These are phyloP conservation scores for Saxidomus purpurata DNA, from an alignment of 1,140 invertebrate species.

Conservation along the genomic window DNA sequence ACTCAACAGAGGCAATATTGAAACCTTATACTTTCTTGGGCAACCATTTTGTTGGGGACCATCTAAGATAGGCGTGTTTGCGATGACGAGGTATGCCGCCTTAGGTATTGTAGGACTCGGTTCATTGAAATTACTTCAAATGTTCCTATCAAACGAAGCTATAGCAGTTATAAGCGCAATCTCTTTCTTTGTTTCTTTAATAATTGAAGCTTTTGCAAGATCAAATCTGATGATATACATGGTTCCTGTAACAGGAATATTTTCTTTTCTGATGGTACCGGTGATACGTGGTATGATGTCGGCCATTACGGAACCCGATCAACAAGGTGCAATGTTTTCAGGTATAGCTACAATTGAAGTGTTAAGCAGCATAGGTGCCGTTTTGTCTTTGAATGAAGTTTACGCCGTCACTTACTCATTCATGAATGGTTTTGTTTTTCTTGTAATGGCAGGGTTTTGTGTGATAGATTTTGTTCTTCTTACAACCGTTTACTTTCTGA, in stretches of 20 bases:
- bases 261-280: conserved; percentile 35
- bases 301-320: conserved; percentile 29
- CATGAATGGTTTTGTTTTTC: conserved; percentile 45
- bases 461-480: neutral
- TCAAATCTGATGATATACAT: conserved; percentile 36
- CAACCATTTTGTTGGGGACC: conserved; percentile 53
- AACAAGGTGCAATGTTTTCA: conserved; percentile 58
- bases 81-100: neutral
- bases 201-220: conserved; percentile 46
- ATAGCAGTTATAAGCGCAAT: conserved; percentile 18
- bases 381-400: conserved; percentile 15
- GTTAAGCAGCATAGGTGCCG: neutral
- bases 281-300: conserved; percentile 37
- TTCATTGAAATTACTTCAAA: conserved; percentile 23
- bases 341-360: conserved; percentile 22
- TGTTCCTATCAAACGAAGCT: conserved; percentile 3
- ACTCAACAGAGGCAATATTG: conserved; percentile 18
- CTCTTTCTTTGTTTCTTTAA: neutral
- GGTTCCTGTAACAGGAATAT: conserved; percentile 3
- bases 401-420: conserved; percentile 37
- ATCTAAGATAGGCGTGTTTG: conserved; percentile 19
- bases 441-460: conserved; percentile 24
- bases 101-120: conserved; percentile 5
- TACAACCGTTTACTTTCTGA: neutral
- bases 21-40: conserved; percentile 35